phyloP scores from a whole-genome alignment of 2,888 invertebrate species.

The Hypomecis punctinalis region DNA sequence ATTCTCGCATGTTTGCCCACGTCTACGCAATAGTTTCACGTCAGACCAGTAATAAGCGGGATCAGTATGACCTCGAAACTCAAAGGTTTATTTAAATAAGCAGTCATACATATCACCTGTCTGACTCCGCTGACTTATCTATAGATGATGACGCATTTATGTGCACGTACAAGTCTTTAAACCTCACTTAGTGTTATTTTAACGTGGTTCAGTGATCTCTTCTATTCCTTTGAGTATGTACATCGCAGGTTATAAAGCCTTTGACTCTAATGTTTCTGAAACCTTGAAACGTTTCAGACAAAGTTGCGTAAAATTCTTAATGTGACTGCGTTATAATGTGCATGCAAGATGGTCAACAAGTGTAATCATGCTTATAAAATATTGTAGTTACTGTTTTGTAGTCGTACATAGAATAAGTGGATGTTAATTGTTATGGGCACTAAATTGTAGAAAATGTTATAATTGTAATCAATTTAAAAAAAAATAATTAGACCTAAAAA shows the following conservation, averaged over 20 bases:
- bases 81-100: slow-evolving; percentile 26
- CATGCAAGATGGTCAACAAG: slow-evolving; percentile 1
- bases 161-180: slow-evolving; percentile 4
- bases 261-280: slow-evolving; percentile 19
- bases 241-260: slow-evolving; percentile 8
- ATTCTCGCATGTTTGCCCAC: slow-evolving; percentile 4
- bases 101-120: slow-evolving; percentile 15
- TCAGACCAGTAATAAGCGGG: slow-evolving; percentile 5
- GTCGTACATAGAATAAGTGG: too few relatives aligned
- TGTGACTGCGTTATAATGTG: neutral
- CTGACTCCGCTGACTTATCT: slow-evolving; percentile 17
- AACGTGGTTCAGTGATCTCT: slow-evolving; percentile 21
- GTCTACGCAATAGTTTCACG: slow-evolving; percentile 16
- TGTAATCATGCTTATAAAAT: neutral
- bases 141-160: slow-evolving; percentile 14
- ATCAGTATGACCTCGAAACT: slow-evolving; percentile 17
- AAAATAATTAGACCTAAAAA: too few relatives aligned
- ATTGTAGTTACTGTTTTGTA: neutral
- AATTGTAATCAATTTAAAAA: too few relatives aligned
- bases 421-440: too few relatives aligned
- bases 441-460: too few relatives aligned
- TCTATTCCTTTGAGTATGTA: slow-evolving; percentile 14
- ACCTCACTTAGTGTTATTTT: slow-evolving; percentile 4
- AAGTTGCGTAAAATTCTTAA: slow-evolving; percentile 4
- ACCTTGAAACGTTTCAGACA: neutral